Conservation (phyloP, 2,113 vertebrate genomes). For the Bubo scandiacus region DNA sequence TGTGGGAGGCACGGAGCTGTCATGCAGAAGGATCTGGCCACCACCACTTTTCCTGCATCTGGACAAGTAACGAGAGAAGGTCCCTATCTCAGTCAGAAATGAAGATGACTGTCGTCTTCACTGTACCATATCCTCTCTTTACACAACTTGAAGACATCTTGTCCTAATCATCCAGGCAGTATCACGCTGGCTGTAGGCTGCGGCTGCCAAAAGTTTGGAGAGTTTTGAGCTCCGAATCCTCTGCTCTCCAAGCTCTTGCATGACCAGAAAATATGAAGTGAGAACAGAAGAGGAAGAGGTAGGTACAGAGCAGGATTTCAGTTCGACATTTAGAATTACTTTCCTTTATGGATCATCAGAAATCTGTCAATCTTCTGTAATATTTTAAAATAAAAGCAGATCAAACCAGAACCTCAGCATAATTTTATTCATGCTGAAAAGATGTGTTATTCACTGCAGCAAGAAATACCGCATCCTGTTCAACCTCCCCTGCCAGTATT, state of each 20-base stretch:
- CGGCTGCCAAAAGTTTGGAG: not conserved
- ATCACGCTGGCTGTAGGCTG: not conserved
- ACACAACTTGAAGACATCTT: not conserved
- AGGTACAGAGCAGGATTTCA: not conserved
- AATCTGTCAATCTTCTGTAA: not conserved
- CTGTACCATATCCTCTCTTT: not conserved
- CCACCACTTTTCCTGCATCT: not conserved
- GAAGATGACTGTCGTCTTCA: not conserved
- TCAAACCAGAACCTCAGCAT: not conserved
- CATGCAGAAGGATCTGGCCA: not conserved
- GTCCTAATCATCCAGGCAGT: not conserved
- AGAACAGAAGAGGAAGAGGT: not conserved
- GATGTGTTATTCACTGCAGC: not conserved
- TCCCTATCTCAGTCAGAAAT: not conserved
- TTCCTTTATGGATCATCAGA: not conserved
- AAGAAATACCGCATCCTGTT: not conserved
- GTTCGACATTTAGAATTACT: not conserved
- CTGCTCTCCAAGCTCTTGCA: not conserved
- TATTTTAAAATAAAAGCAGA: not conserved
- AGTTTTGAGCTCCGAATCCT: not conserved
- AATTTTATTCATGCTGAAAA: not conserved
- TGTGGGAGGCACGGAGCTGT: not conserved
- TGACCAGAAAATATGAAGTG: not conserved
- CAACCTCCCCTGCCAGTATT: not conserved
- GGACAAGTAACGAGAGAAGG: not conserved